Percentiles rank a stretch among this genome's conserved stretches.
phyloP scores from a whole-genome alignment of 2,113 vertebrate genomes.

The Neomonachus schauinslandi region DNA sequence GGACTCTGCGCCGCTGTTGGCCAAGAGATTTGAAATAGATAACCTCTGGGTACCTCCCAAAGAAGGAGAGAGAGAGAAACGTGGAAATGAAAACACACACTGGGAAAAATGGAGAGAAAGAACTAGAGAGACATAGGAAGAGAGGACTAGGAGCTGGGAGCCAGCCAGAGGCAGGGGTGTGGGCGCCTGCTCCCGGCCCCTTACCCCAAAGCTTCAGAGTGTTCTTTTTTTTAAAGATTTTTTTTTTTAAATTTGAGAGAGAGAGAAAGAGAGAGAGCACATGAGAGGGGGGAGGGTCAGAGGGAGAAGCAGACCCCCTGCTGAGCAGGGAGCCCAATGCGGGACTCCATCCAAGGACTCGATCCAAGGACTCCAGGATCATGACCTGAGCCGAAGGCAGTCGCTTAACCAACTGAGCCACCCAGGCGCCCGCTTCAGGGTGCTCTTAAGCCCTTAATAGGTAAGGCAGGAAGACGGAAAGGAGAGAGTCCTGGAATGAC shows the following conservation, averaged over 20 bases:
- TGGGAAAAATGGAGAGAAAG: background rate
- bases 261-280: too few relatives aligned
- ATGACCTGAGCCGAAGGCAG: too few relatives aligned
- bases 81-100: conserved; percentile 69
- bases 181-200: background rate
- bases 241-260: too few relatives aligned
- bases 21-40: background rate
- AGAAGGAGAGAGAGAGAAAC: conserved; percentile 47
- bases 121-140: background rate
- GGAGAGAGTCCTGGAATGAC: conserved; percentile 10
- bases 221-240: background rate
- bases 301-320: too few relatives aligned
- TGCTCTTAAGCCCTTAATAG: conserved; percentile 51
- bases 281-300: too few relatives aligned
- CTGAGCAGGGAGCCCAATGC: too few relatives aligned
- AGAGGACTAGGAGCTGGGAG: background rate
- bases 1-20: background rate
- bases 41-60: background rate
- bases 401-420: too few relatives aligned
- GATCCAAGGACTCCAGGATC: too few relatives aligned
- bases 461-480: conserved; percentile 29
- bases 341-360: too few relatives aligned
- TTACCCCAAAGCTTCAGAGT: background rate
- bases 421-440: background rate
- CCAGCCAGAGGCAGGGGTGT: background rate